phyloP scores from a whole-genome alignment of 2,113 vertebrate species.

The Phycodurus eques region DNA sequence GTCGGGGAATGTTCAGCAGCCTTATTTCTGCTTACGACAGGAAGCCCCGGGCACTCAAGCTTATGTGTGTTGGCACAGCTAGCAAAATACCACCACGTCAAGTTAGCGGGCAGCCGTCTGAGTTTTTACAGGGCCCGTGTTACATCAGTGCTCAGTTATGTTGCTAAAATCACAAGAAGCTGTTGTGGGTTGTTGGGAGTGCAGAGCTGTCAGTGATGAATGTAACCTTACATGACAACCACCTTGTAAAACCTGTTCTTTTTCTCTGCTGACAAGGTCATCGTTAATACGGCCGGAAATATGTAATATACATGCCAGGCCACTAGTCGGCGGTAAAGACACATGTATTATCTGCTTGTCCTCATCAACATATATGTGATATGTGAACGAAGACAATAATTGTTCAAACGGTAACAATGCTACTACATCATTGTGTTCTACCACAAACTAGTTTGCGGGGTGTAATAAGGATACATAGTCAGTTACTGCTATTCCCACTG shows the following conservation, averaged over 20 bases:
- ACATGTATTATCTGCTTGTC: no score
- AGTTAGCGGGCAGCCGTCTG: slow-evolving; percentile 20
- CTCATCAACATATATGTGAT: no score
- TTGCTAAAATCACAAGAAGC: background rate
- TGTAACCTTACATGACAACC: background rate
- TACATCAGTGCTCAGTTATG: slow-evolving; percentile 3
- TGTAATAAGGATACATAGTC: no score
- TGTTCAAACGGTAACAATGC: no score
- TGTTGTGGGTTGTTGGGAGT: background rate
- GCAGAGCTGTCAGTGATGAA: background rate
- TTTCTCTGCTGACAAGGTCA: no score
- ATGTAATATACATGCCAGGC: no score
- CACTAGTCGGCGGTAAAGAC: no score
- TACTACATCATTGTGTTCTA: no score
- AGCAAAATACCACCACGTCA: slow-evolving; percentile 37
- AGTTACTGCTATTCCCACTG: no score
- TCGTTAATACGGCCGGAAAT: no score
- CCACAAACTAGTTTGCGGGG: no score
- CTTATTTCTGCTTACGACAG: slow-evolving; percentile 52
- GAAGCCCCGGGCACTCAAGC: slow-evolving; percentile 38
- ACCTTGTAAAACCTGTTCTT: background rate
- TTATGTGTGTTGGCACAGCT: slow-evolving; percentile 43
- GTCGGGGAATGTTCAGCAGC: slow-evolving; percentile 53
- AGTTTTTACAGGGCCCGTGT: slow-evolving; percentile 1
- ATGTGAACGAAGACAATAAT: no score